A percentile compares a stretch with the other conserved stretches of the same genome.
Evolutionary conservation across 2,113 vertebrate genomes (phyloP).

Genomic region (Clinocottus analis): DNA sequence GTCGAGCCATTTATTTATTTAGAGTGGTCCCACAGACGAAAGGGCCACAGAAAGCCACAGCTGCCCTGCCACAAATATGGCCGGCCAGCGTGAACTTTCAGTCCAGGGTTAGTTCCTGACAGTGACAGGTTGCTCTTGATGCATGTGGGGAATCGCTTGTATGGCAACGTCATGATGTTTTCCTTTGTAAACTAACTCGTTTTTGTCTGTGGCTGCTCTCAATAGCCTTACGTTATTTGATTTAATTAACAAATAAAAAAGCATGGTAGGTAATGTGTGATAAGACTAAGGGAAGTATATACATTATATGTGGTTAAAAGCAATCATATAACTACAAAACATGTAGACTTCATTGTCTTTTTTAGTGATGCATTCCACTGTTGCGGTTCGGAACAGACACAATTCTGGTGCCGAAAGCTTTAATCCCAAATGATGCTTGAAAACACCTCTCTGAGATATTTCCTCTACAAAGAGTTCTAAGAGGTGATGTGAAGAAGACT

Average conservation of each 20-base stretch:
- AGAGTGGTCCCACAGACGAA: conserved; percentile 59
- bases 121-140: conserved; percentile 60
- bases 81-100: conserved; percentile 48
- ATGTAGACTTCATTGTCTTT: conserved; percentile 6
- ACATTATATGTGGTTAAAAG: conserved; percentile 11
- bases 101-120: conserved; percentile 54
- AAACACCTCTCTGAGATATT: conserved; percentile 37
- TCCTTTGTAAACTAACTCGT: conserved; percentile 53
- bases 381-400: conserved; percentile 11
- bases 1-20: conserved; percentile 78
- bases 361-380: conserved; percentile 13
- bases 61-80: conserved; percentile 58
- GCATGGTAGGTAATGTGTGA: conserved; percentile 30
- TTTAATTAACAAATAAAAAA: conserved; percentile 59
- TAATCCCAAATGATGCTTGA: conserved; percentile 35
- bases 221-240: conserved; percentile 50
- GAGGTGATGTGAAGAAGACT: conserved; percentile 38
- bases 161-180: conserved; percentile 34
- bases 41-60: conserved; percentile 61
- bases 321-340: conserved; percentile 19
- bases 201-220: conserved; percentile 44
- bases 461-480: conserved; percentile 32
- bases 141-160: conserved; percentile 35
- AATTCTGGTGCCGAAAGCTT: conserved; percentile 35
- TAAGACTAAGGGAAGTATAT: conserved; percentile 14